Percentiles rank a stretch among this genome's conserved stretches.
phyloP scores from a whole-genome alignment of 2,113 vertebrate species.

The Gorsachius goisagi region DNA sequence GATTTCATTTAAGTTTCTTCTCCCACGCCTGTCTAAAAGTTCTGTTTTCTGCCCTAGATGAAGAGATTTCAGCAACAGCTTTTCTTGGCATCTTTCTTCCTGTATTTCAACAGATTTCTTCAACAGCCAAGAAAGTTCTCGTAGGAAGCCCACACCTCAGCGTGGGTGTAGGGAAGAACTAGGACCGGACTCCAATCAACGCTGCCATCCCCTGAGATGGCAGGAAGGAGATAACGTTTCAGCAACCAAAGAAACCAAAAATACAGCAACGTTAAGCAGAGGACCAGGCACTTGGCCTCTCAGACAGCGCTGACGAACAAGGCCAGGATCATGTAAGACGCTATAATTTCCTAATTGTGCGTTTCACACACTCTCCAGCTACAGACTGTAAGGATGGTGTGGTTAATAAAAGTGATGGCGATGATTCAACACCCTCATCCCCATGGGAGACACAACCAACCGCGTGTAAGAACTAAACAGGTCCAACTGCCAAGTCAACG shows the following conservation, averaged over 20 bases:
- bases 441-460: not conserved
- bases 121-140: not conserved
- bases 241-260: not conserved
- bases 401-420: fast-evolving
- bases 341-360: not conserved
- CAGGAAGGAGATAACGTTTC: not conserved
- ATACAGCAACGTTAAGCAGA: fast-evolving
- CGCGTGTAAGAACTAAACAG: fast-evolving
- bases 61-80: not conserved
- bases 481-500: not conserved
- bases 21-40: not conserved
- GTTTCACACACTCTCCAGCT: not conserved
- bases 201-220: not conserved
- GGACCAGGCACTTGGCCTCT: not conserved
- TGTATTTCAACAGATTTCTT: not conserved
- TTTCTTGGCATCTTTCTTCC: not conserved
- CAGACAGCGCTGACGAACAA: not conserved
- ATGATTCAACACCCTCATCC: not conserved
- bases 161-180: not conserved
- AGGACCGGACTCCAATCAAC: not conserved
- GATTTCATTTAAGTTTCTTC: not conserved
- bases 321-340: fast-evolving
- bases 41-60: not conserved
- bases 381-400: not conserved
- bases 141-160: not conserved